Conservation (phyloP, 2,888 invertebrate species). For the Conops quadrifasciatus region DNA sequence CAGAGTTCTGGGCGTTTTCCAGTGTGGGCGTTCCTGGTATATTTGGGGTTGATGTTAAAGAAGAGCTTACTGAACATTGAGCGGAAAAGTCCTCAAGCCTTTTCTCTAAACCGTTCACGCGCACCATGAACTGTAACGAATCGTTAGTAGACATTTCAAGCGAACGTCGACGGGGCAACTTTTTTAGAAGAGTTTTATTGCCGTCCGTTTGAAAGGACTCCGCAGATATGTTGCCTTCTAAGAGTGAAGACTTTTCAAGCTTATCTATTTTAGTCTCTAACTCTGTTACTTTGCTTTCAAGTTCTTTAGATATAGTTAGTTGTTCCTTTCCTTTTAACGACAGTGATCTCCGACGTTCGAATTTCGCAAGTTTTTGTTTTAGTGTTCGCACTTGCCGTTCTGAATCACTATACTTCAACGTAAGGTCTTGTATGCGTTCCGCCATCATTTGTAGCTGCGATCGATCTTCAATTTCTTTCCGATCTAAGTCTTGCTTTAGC, state of each 20-base stretch:
- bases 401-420: constrained; percentile 80
- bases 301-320: constrained; percentile 80
- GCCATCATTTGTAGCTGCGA: constrained; percentile 84
- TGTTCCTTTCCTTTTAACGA: constrained; percentile 86
- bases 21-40: constrained; percentile 26
- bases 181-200: constrained; percentile 39
- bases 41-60: constrained; percentile 59
- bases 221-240: constrained; percentile 41
- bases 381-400: constrained; percentile 83
- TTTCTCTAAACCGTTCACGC: constrained; percentile 79
- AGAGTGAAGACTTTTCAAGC: constrained; percentile 66
- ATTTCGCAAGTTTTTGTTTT: constrained; percentile 81
- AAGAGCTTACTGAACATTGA: constrained; percentile 43
- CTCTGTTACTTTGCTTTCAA: constrained; percentile 85
- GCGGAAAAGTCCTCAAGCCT: constrained; percentile 73
- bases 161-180: constrained; percentile 69
- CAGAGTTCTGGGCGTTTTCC: constrained; percentile 42
- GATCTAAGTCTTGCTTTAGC: constrained; percentile 77
- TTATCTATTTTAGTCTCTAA: constrained; percentile 79
- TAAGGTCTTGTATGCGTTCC: constrained; percentile 83
- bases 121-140: constrained; percentile 81
- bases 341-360: constrained; percentile 81
- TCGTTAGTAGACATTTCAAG: constrained; percentile 78
- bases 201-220: constrained; percentile 23
- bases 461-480: constrained; percentile 71